A percentile compares a stretch with the other conserved stretches of the same genome.
These are phyloP conservation scores for Macropis europaea DNA, from an alignment of 2,888 invertebrate genomes.

Conservation along the genomic window DNA sequence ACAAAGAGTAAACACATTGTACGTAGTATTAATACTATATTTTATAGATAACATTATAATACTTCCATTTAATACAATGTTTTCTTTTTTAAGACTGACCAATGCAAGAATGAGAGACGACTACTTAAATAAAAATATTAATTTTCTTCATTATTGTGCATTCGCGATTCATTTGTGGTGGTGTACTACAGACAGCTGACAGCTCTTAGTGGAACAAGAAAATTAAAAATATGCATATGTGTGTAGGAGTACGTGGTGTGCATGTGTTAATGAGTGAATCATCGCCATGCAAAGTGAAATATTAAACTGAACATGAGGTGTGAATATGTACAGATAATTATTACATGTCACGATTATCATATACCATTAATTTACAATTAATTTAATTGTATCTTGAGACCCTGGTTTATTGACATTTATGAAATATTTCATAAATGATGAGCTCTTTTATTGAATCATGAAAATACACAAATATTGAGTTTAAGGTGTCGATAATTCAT, in stretches of 20 bases:
- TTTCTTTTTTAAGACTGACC: conserved; percentile 42
- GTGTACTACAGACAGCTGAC: neutral
- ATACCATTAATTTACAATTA: conserved; percentile 6
- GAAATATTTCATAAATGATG: too few species aligned
- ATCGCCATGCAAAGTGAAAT: conserved; percentile 24
- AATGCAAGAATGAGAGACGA: neutral
- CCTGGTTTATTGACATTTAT: conserved; percentile 3
- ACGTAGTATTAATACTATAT: neutral
- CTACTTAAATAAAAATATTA: conserved; percentile 7
- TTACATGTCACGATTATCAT: conserved; percentile 13
- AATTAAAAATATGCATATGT: conserved; percentile 4
- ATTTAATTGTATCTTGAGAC: conserved; percentile 15
- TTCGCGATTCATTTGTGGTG: neutral
- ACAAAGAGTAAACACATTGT: conserved; percentile 27
- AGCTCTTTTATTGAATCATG: neutral
- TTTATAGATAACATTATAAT: neutral
- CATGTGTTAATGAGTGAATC: conserved; percentile 36
- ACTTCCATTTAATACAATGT: conserved; percentile 3
- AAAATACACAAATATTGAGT: conserved; percentile 6
- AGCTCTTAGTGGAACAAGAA: conserved; percentile 41
- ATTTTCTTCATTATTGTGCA: neutral
- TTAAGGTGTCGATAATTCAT: too few species aligned
- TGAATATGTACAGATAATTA: conserved; percentile 41
- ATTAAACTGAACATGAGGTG: conserved; percentile 21
- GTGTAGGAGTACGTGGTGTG: conserved; percentile 27